phyloP scores from a whole-genome alignment of 2,888 invertebrate genomes.

The Meiosimyza decipiens region DNA sequence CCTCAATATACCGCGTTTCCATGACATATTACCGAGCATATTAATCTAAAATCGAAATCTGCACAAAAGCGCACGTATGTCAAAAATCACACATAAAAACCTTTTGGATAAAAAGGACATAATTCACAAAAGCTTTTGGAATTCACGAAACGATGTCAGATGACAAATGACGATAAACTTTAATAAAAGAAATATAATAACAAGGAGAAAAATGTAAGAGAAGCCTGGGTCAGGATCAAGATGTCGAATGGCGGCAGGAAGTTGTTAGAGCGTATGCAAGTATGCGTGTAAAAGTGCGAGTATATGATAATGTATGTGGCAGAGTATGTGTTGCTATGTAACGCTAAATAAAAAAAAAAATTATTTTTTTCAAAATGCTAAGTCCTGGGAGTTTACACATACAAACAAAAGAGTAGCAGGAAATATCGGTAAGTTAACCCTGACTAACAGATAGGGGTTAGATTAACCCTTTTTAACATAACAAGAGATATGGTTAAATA shows the following conservation, averaged over 20 bases:
- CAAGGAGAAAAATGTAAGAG: constrained; percentile 27
- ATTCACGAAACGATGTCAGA: constrained; percentile 40
- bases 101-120: constrained; percentile 32
- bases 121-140: constrained; percentile 44
- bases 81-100: constrained; percentile 28
- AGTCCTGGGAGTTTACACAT: too few relatives aligned
- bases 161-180: constrained; percentile 31
- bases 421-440: too few relatives aligned
- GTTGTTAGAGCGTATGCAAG: background rate
- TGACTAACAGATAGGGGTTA: too few relatives aligned
- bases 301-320: background rate
- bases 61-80: constrained; percentile 26
- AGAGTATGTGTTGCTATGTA: too few relatives aligned
- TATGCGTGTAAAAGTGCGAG: background rate
- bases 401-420: too few relatives aligned
- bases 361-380: too few relatives aligned
- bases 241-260: constrained; percentile 21
- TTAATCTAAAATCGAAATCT: constrained; percentile 40
- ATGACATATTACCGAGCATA: background rate
- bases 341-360: too few relatives aligned
- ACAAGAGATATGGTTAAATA: too few relatives aligned
- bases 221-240: constrained; percentile 39
- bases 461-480: too few relatives aligned
- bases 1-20: background rate
- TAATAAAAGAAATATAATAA: constrained; percentile 12